Percentiles rank a stretch among this genome's conserved stretches.
Evolutionary conservation across 2,888 invertebrate species (phyloP).

Genomic region (Drosophila vallismaia): DNA sequence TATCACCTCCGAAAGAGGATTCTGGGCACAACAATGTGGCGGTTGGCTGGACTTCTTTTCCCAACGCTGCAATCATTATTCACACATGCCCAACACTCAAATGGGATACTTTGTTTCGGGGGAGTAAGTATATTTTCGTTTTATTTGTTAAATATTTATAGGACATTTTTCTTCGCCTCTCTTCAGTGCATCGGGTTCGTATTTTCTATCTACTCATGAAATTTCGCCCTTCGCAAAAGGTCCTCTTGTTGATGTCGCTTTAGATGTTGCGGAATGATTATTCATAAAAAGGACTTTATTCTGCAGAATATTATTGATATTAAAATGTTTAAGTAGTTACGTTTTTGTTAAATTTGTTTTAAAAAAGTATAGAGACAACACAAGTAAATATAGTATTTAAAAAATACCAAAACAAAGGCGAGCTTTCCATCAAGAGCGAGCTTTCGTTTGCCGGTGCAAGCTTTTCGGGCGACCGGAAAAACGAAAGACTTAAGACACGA

Average conservation of each 20-base stretch:
- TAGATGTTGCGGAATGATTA: conserved; percentile 48
- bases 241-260: conserved; percentile 50
- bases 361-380: background rate
- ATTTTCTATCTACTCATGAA: conserved; percentile 83
- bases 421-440: conserved; percentile 20
- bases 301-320: background rate
- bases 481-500: conserved; percentile 71
- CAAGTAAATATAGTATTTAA: background rate
- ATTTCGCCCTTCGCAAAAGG: conserved; percentile 72
- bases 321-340: background rate
- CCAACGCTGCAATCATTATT: conserved; percentile 84
- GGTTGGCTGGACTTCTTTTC: conserved; percentile 85
- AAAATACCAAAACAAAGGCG: conserved; percentile 19
- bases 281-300: background rate
- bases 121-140: conserved; percentile 79
- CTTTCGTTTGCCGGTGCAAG: conserved; percentile 3
- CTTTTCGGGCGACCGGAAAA: conserved; percentile 20
- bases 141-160: conserved; percentile 2
- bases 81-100: conserved; percentile 64
- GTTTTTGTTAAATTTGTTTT: background rate
- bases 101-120: conserved; percentile 85
- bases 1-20: conserved; percentile 84
- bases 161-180: conserved; percentile 7
- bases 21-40: conserved; percentile 86
- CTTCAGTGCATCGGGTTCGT: conserved; percentile 84